Conservation (phyloP, 1,140 invertebrate species). For the Amphibalanus amphitrite region DNA sequence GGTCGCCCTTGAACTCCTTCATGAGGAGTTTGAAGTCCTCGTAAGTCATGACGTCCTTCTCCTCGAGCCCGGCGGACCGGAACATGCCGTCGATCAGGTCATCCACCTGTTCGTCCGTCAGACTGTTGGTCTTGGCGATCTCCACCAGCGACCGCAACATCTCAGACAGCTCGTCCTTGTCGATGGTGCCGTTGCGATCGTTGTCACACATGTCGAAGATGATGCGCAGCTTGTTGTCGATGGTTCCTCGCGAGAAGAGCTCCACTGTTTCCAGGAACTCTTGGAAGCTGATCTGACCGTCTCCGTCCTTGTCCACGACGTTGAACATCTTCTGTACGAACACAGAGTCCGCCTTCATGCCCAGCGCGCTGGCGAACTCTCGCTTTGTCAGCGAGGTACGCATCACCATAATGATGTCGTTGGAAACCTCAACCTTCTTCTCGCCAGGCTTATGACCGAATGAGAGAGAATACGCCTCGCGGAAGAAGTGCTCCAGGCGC, state of each 20-base stretch:
- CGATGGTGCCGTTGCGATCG: constrained; percentile 84
- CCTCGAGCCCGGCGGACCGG: constrained; percentile 70
- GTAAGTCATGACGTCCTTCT: constrained; percentile 82
- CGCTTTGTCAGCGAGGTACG: constrained; percentile 77
- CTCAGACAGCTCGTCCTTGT: constrained; percentile 82
- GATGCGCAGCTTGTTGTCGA: constrained; percentile 88
- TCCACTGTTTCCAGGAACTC: constrained; percentile 95
- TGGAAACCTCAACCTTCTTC: constrained; percentile 44
- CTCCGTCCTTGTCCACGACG: constrained; percentile 89
- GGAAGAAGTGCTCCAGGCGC: constrained; percentile 92
- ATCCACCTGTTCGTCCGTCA: constrained; percentile 49
- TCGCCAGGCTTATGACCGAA: constrained; percentile 57
- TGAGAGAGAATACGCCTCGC: constrained; percentile 89
- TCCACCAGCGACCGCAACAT: constrained; percentile 87
- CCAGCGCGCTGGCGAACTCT: constrained; percentile 92
- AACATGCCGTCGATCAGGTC: constrained; percentile 92
- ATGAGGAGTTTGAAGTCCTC: constrained; percentile 92
- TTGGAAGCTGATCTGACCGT: constrained; percentile 90
- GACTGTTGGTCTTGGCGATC: constrained; percentile 68
- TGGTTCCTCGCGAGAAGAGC: constrained; percentile 72
- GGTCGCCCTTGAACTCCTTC: constrained; percentile 92
- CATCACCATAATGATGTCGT: constrained; percentile 80
- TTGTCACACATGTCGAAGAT: constrained; percentile 99
- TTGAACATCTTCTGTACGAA: constrained; percentile 99
- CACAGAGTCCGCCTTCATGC: constrained; percentile 87